Percentiles rank a stretch among this genome's conserved stretches.
Conservation (phyloP, 2,797 vertebrate species). For the Spheniscus humboldti region DNA sequence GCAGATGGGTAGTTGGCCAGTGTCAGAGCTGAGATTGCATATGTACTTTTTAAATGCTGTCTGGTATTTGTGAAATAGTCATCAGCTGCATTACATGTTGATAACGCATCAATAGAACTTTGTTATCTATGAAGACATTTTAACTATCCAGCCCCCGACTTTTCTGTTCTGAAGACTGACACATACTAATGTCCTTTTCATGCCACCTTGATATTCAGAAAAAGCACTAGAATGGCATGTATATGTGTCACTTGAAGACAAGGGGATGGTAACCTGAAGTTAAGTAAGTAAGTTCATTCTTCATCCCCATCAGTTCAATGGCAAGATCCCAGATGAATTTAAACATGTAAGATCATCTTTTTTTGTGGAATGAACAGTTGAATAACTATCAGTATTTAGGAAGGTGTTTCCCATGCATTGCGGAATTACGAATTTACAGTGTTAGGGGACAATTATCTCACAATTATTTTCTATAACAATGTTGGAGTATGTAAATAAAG, state of each 20-base stretch:
- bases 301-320: neutral
- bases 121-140: neutral
- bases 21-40: neutral
- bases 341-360: neutral
- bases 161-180: neutral
- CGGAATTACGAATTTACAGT: neutral
- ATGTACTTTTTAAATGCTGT: neutral
- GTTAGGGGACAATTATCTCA: neutral
- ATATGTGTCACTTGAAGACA: neutral
- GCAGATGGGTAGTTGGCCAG: neutral
- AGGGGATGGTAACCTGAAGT: neutral
- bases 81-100: neutral
- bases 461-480: neutral
- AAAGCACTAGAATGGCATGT: accelerated
- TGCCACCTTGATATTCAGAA: neutral
- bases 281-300: neutral
- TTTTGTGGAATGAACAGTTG: neutral
- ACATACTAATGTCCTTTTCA: neutral
- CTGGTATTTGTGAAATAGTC: neutral
- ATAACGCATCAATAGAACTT: neutral
- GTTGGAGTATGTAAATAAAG: neutral
- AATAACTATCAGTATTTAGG: neutral
- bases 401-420: neutral
- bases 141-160: neutral
- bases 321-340: neutral